phyloP scores from a whole-genome alignment of 2,888 invertebrate species.

The Ametastegia equiseti region DNA sequence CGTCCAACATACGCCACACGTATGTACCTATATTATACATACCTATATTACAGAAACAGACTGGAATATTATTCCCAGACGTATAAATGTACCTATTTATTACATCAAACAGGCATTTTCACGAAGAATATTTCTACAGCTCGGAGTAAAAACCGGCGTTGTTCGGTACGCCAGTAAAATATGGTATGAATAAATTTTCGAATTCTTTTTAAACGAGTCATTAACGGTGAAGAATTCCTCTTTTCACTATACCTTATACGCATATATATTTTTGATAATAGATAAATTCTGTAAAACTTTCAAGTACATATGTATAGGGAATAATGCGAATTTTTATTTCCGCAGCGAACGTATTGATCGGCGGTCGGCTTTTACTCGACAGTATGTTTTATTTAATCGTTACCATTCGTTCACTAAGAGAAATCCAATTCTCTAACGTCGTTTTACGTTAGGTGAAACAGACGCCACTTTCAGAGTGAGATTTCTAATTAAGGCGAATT shows the following conservation, averaged over 20 bases:
- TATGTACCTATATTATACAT: no score
- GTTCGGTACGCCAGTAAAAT: background rate
- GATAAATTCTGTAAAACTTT: background rate
- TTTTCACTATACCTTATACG: no score
- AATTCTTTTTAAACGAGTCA: no score
- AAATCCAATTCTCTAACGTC: constrained; percentile 19
- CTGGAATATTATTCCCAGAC: constrained; percentile 2
- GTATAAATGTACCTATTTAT: background rate
- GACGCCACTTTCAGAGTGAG: background rate
- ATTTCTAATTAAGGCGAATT: constrained; percentile 38
- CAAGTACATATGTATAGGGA: no score
- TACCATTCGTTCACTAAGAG: background rate
- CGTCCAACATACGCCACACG: no score
- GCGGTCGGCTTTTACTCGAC: background rate
- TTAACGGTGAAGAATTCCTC: background rate
- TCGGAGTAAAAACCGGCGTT: background rate
- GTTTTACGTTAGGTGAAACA: background rate
- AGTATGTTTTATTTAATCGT: constrained; percentile 10
- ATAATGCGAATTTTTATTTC: background rate
- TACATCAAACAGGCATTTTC: background rate
- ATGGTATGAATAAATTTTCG: background rate
- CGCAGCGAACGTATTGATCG: background rate
- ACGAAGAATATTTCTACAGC: background rate
- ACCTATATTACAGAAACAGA: background rate
- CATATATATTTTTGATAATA: background rate